Conservation (phyloP, 2,797 vertebrate genomes). For the Dermochelys coriacea region DNA sequence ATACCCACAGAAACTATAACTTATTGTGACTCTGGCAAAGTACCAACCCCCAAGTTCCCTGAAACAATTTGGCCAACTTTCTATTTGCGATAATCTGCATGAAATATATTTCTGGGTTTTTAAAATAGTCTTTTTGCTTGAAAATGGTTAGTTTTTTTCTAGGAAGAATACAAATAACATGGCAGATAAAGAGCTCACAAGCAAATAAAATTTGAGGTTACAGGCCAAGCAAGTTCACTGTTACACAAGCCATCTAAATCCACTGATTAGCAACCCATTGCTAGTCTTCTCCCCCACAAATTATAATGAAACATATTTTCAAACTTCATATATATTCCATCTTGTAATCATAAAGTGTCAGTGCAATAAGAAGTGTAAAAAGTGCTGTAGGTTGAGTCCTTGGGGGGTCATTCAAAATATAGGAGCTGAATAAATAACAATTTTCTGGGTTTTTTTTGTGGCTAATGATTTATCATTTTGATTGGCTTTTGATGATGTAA, state of each 20-base stretch:
- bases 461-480: neutral
- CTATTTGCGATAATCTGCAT: neutral
- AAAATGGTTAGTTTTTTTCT: conserved; percentile 29
- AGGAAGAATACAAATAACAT: conserved; percentile 34
- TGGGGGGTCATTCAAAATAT: neutral
- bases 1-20: neutral
- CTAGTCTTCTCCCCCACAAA: neutral
- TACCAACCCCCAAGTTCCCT: neutral
- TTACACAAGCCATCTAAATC: conserved; percentile 24
- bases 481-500: conserved; percentile 10
- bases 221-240: neutral
- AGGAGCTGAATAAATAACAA: neutral
- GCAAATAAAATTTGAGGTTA: conserved; percentile 39
- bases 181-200: conserved; percentile 6
- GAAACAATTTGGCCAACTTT: neutral
- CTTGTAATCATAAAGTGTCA: neutral
- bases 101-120: neutral
- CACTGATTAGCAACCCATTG: neutral
- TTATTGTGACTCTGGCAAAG: neutral
- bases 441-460: neutral
- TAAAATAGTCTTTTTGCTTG: neutral
- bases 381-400: neutral
- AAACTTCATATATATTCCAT: neutral
- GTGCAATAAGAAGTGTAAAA: neutral
- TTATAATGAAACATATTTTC: neutral